phyloP scores from a whole-genome alignment of 2,113 vertebrate genomes.

The Benitochromis conjunctus region DNA sequence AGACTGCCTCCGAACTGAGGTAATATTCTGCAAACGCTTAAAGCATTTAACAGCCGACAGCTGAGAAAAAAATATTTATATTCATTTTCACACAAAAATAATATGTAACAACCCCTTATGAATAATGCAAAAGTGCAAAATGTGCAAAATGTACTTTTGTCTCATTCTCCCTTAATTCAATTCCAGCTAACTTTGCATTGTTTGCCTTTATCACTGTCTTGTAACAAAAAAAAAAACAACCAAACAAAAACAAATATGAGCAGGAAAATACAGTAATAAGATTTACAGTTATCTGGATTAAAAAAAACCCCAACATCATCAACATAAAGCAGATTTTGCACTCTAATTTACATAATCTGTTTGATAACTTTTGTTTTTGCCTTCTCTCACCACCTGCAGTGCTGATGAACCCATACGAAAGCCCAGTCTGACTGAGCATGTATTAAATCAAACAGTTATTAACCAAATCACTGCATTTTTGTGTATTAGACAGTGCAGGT shows the following conservation, averaged over 20 bases:
- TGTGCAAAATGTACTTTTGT: neutral
- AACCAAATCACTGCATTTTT: slow-evolving; percentile 43
- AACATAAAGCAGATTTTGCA: slow-evolving; percentile 14
- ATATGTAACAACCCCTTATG: slow-evolving; percentile 34
- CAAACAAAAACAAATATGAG: neutral
- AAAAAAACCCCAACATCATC: neutral
- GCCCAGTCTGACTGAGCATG: neutral
- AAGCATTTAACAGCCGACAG: slow-evolving; percentile 17
- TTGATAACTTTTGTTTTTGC: neutral
- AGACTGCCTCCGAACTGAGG: slow-evolving; percentile 2
- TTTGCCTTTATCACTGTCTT: slow-evolving; percentile 48
- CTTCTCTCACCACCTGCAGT: neutral
- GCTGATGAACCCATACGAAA: slow-evolving; percentile 19
- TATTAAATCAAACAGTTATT: slow-evolving; percentile 36
- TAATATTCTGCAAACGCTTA: slow-evolving; percentile 7
- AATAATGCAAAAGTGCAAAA: slow-evolving; percentile 60
- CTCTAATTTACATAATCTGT: slow-evolving; percentile 47
- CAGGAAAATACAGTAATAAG: slow-evolving; percentile 1
- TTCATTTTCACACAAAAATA: slow-evolving; percentile 43
- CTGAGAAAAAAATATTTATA: slow-evolving; percentile 20
- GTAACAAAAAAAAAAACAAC: neutral
- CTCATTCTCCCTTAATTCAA: slow-evolving; percentile 45
- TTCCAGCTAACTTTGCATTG: slow-evolving; percentile 32
- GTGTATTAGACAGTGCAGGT: slow-evolving; percentile 2
- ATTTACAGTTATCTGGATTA: slow-evolving; percentile 27